Percentiles rank a stretch among this genome's conserved stretches.
These are phyloP conservation scores for Phyllopteryx taeniolatus DNA, from an alignment of 2,113 vertebrate species.

Conservation along the genomic window DNA sequence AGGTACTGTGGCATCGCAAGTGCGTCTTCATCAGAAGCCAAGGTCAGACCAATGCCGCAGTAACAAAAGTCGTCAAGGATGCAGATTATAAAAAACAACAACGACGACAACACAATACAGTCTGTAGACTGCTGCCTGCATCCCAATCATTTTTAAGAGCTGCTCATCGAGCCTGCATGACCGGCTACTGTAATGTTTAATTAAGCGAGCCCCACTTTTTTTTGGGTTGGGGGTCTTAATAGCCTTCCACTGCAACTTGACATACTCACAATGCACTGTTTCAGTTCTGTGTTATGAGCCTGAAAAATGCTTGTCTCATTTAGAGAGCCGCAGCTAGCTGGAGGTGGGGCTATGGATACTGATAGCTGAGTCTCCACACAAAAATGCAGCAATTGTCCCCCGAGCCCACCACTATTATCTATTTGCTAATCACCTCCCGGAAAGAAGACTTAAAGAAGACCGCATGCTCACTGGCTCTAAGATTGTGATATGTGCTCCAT, in stretches of 20 bases:
- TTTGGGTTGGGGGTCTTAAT: background rate
- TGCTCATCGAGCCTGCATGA: constrained; percentile 11
- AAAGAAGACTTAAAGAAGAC: background rate
- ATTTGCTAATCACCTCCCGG: constrained; percentile 12
- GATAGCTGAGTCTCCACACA: constrained; percentile 15
- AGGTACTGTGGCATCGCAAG: background rate
- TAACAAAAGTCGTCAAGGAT: constrained; percentile 27
- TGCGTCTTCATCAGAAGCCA: background rate
- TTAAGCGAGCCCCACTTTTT: constrained; percentile 13
- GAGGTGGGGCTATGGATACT: constrained; percentile 27
- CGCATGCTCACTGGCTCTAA: background rate
- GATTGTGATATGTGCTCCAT: background rate
- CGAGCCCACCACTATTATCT: background rate
- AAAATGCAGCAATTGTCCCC: constrained; percentile 11
- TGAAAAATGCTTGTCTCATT: constrained; percentile 16
- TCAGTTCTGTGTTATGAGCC: constrained; percentile 7
- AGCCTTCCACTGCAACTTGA: constrained; percentile 11
- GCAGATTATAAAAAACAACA: background rate
- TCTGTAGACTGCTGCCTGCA: constrained; percentile 12
- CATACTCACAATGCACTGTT: constrained; percentile 10
- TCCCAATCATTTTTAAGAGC: constrained; percentile 33
- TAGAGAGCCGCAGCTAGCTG: constrained; percentile 22
- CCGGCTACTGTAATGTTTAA: constrained; percentile 9
- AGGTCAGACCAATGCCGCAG: background rate
- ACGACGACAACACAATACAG: constrained; percentile 16